Evolutionary conservation across 2,888 invertebrate genomes (phyloP).

Genomic region (Catotricha subobsoleta): DNA sequence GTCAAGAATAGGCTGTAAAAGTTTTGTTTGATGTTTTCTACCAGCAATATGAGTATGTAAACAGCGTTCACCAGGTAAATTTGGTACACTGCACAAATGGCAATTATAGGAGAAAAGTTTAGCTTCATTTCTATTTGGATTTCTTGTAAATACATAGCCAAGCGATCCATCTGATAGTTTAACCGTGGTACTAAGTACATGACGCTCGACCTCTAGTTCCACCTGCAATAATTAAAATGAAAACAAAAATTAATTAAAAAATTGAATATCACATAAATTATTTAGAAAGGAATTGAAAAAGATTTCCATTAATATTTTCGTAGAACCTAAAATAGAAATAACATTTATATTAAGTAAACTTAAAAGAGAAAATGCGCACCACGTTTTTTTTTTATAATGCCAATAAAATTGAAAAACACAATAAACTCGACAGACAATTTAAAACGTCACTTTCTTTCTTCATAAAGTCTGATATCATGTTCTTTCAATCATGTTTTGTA

Average conservation of each 20-base stretch:
- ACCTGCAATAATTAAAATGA: conserved; percentile 10
- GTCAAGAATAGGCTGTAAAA: conserved; percentile 12
- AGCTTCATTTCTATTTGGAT: conserved; percentile 29
- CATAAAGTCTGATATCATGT: too few relatives aligned
- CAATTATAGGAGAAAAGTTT: conserved; percentile 35
- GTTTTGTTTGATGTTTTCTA: conserved; percentile 16
- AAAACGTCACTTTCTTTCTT: too few relatives aligned
- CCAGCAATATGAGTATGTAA: conserved; percentile 15
- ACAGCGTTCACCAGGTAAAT: conserved; percentile 14
- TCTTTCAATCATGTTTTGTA: too few relatives aligned
- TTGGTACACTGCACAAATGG: conserved; percentile 33
- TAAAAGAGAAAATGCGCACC: too few relatives aligned
- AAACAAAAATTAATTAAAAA: neutral
- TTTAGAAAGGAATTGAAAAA: neutral
- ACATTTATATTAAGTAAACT: too few relatives aligned
- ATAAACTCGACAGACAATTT: too few relatives aligned
- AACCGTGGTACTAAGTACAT: conserved; percentile 13
- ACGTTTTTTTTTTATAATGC: neutral
- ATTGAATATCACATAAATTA: neutral
- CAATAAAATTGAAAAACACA: too few relatives aligned
- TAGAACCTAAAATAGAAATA: too few relatives aligned
- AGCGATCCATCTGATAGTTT: conserved; percentile 30
- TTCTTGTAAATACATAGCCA: conserved; percentile 33
- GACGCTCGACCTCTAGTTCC: conserved; percentile 14
- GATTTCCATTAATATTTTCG: neutral